Percentiles rank a stretch among this genome's conserved stretches.
These are phyloP conservation scores for Tor tambroides DNA, from an alignment of 2,113 vertebrate genomes.

Conservation along the genomic window DNA sequence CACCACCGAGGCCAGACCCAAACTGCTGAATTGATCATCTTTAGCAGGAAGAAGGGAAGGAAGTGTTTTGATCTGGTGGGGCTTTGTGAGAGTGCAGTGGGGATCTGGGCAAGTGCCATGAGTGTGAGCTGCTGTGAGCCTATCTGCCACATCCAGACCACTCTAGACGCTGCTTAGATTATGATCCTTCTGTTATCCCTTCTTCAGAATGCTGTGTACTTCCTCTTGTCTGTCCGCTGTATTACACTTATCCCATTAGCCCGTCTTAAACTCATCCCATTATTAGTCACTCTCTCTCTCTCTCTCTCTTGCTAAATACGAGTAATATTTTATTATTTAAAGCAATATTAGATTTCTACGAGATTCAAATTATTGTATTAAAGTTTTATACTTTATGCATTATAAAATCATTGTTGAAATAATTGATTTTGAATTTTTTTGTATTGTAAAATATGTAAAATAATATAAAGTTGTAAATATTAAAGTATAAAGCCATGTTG, in stretches of 20 bases:
- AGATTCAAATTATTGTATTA: too few relatives aligned
- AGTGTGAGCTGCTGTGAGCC: conserved; percentile 20
- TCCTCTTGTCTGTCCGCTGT: conserved; percentile 32
- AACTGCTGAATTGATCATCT: conserved; percentile 72
- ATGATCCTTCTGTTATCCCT: conserved; percentile 58
- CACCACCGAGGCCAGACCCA: not conserved
- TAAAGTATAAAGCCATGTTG: too few relatives aligned
- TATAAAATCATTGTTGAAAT: too few relatives aligned
- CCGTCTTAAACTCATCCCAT: not conserved
- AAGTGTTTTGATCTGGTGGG: conserved; percentile 62
- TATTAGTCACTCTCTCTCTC: not conserved
- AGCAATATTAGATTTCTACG: too few relatives aligned
- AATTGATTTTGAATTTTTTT: too few relatives aligned
- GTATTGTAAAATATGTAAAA: too few relatives aligned
- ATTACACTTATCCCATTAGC: conserved; percentile 28
- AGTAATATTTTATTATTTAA: too few relatives aligned
- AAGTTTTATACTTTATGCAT: too few relatives aligned
- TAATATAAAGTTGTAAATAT: too few relatives aligned
- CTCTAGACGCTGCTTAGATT: conserved; percentile 42
- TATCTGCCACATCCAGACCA: conserved; percentile 32
- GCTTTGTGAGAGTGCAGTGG: conserved; percentile 15
- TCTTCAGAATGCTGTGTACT: conserved; percentile 8
- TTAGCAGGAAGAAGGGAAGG: conserved; percentile 65
- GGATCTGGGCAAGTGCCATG: conserved; percentile 20
- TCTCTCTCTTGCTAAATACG: not conserved